Percentiles rank a stretch among this genome's conserved stretches.
These are phyloP conservation scores for Drosophila simulans DNA, from an alignment of 1,140 invertebrate species.

Conservation along the genomic window DNA sequence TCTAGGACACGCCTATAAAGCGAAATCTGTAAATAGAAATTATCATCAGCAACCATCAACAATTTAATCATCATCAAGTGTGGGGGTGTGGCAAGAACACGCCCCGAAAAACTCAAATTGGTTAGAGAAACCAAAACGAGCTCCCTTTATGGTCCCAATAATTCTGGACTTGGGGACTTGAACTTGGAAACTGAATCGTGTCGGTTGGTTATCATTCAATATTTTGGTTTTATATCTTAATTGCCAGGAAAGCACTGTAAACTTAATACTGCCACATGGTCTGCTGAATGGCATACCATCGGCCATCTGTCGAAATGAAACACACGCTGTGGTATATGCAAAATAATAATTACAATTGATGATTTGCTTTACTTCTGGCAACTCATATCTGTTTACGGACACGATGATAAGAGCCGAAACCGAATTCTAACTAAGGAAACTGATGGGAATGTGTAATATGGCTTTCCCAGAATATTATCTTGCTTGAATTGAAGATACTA, in stretches of 20 bases:
- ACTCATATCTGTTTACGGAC: neutral
- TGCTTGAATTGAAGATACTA: neutral
- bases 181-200: slow-evolving; percentile 27
- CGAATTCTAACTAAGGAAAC: neutral
- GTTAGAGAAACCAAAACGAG: slow-evolving; percentile 7
- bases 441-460: neutral
- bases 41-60: slow-evolving; percentile 63
- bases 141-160: slow-evolving; percentile 35
- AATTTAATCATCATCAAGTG: slow-evolving; percentile 57
- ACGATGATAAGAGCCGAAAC: slow-evolving; percentile 19
- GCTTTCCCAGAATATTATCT: neutral
- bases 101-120: slow-evolving; percentile 22
- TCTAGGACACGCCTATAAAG: slow-evolving; percentile 72
- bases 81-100: slow-evolving; percentile 55
- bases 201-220: slow-evolving; percentile 48
- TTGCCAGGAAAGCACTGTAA: slow-evolving; percentile 40
- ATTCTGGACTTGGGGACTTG: slow-evolving; percentile 15
- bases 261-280: slow-evolving; percentile 24
- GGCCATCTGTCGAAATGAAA: slow-evolving; percentile 5
- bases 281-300: slow-evolving; percentile 11
- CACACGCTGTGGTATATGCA: slow-evolving; percentile 13
- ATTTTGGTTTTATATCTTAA: slow-evolving; percentile 58
- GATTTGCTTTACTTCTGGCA: neutral
- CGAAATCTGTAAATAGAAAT: slow-evolving; percentile 80
- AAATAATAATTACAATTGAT: slow-evolving; percentile 24